Evolutionary conservation across 2,797 vertebrate species (phyloP).

Genomic region (Serranus cabrilla): DNA sequence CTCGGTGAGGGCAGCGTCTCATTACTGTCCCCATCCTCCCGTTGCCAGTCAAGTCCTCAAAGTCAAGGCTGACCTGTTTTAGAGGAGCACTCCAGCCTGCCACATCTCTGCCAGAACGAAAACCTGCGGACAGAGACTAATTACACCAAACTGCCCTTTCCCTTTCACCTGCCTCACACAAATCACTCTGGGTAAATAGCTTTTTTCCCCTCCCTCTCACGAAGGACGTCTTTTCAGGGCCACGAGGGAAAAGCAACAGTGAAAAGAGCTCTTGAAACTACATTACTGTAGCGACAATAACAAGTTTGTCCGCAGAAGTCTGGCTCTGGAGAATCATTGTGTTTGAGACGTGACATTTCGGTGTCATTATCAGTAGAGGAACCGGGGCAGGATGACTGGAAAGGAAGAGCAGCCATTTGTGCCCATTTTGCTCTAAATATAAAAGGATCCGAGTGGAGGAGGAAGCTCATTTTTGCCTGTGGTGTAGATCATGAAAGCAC

Average conservation of each 20-base stretch:
- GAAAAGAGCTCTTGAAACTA: constrained; percentile 51
- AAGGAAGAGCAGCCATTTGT: constrained; percentile 17
- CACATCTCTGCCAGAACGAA: constrained; percentile 22
- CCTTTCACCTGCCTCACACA: constrained; percentile 59
- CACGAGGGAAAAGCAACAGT: constrained; percentile 16
- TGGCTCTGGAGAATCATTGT: constrained; percentile 52
- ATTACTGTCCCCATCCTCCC: constrained; percentile 34
- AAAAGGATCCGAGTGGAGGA: neutral
- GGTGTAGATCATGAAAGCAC: neutral
- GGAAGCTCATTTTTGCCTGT: constrained; percentile 2
- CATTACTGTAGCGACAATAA: constrained; percentile 39
- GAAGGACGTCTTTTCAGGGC: constrained; percentile 54
- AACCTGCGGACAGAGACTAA: constrained; percentile 63
- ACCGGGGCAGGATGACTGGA: constrained; percentile 16
- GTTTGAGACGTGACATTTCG: constrained; percentile 50
- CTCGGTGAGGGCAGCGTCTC: constrained; percentile 51
- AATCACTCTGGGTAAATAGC: constrained; percentile 59
- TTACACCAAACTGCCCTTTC: constrained; percentile 68
- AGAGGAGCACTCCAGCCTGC: constrained; percentile 44
- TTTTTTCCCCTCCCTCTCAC: constrained; percentile 5
- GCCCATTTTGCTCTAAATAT: constrained; percentile 9
- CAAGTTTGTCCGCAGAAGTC: constrained; percentile 51
- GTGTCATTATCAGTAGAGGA: constrained; percentile 39
- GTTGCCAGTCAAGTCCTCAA: constrained; percentile 46
- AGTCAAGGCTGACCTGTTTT: constrained; percentile 63